These are phyloP conservation scores for Solea senegalensis DNA, from an alignment of 2,113 vertebrate species.

Conservation along the genomic window DNA sequence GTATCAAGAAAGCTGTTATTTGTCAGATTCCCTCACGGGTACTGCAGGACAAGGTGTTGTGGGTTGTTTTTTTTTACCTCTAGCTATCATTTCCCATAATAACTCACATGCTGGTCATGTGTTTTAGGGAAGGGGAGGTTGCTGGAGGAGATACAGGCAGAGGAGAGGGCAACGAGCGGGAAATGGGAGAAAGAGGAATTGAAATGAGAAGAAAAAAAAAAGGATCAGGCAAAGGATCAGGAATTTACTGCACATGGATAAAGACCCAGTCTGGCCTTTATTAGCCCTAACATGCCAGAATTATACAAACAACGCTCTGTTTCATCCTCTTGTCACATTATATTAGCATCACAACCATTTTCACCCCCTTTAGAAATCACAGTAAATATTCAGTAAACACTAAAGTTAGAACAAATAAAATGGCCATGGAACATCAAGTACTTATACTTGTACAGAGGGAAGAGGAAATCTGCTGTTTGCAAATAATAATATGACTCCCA, in stretches of 20 bases:
- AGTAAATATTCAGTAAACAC: conserved; percentile 1
- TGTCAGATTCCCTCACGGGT: conserved; percentile 1
- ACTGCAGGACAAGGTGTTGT: neutral
- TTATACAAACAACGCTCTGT: neutral
- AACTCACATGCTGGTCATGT: conserved; percentile 45
- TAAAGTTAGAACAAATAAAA: neutral
- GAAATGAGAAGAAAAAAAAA: conserved; percentile 3
- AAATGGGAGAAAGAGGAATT: neutral
- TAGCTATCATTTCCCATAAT: neutral
- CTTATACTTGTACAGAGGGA: neutral
- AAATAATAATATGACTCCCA: too few relatives aligned
- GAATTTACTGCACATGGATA: neutral
- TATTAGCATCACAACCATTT: neutral
- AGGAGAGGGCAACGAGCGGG: neutral
- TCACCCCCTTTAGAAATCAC: neutral
- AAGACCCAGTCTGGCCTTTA: neutral
- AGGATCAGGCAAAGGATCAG: accelerated
- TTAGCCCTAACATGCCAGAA: too few relatives aligned
- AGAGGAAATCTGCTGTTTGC: too few relatives aligned
- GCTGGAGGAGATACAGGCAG: conserved; percentile 12
- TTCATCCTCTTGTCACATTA: neutral
- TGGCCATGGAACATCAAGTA: neutral
- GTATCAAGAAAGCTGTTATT: too few relatives aligned
- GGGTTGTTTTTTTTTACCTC: conserved; percentile 24
- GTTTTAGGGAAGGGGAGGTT: conserved; percentile 39